Evolutionary conservation across 2,888 invertebrate genomes (phyloP).

Genomic region (Andrena marginata): DNA sequence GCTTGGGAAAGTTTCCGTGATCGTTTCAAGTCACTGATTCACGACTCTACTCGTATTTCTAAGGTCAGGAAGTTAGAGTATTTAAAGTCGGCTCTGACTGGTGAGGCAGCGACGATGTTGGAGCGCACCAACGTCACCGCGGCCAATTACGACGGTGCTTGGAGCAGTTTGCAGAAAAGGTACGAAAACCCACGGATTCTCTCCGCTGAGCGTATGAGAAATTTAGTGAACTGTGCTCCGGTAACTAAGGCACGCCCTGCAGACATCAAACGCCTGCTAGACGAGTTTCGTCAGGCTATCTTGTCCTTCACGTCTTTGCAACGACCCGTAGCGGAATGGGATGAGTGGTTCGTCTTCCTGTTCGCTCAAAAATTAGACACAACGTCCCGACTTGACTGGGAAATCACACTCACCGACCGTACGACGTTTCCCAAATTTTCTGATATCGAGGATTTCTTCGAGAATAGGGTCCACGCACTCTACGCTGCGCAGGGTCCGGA

Average conservation of each 20-base stretch:
- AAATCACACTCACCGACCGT: background rate
- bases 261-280: background rate
- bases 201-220: background rate
- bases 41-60: background rate
- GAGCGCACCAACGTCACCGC: background rate
- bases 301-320: background rate
- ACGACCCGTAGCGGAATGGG: background rate
- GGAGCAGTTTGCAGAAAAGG: background rate
- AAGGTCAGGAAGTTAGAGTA: background rate
- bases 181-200: background rate
- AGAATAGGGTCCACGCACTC: background rate
- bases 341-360: background rate
- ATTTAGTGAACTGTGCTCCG: background rate
- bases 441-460: background rate
- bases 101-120: background rate
- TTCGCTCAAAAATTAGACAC: background rate
- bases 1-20: background rate
- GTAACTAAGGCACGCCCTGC: background rate
- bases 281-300: background rate
- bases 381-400: background rate
- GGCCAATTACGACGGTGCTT: background rate
- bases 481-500: background rate
- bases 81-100: background rate
- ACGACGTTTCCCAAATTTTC: background rate
- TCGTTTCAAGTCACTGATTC: background rate